These are phyloP conservation scores for Scylla paramamosain DNA, from an alignment of 1,140 invertebrate genomes.

Conservation along the genomic window DNA sequence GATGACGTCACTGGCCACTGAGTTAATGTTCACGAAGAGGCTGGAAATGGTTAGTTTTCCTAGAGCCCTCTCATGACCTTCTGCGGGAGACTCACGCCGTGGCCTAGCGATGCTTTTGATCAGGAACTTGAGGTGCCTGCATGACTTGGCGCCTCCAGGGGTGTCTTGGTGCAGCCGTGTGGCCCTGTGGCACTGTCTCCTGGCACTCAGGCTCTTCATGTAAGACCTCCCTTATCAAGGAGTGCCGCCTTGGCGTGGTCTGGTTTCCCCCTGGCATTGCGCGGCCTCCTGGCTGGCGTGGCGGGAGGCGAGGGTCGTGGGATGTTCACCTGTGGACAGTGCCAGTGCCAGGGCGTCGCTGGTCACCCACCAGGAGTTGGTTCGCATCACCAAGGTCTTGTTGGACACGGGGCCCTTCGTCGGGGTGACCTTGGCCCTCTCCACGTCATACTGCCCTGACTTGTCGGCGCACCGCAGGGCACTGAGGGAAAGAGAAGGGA, in stretches of 20 bases:
- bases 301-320: not conserved
- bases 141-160: not conserved
- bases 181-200: no score
- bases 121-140: not conserved
- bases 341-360: constrained; percentile 62
- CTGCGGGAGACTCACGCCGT: not conserved
- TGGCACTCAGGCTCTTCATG: no score
- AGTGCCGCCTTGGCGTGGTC: not conserved
- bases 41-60: not conserved
- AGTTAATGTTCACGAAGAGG: not conserved
- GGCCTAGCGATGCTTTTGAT: not conserved
- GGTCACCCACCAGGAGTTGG: constrained; percentile 67
- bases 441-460: constrained; percentile 64
- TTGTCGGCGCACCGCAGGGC: constrained; percentile 27
- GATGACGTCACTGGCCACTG: not conserved
- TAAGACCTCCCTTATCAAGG: not conserved
- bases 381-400: constrained; percentile 62
- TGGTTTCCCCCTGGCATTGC: not conserved
- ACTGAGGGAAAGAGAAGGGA: not conserved
- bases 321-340: not conserved
- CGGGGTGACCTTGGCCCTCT: constrained; percentile 35
- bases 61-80: not conserved
- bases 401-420: constrained; percentile 46
- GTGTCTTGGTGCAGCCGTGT: not conserved
- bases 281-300: not conserved